Evolutionary conservation across 2,113 vertebrate genomes (phyloP), one percentile per base, ranked within the genome.

Genomic region (Siniperca chuatsi): DNA sequence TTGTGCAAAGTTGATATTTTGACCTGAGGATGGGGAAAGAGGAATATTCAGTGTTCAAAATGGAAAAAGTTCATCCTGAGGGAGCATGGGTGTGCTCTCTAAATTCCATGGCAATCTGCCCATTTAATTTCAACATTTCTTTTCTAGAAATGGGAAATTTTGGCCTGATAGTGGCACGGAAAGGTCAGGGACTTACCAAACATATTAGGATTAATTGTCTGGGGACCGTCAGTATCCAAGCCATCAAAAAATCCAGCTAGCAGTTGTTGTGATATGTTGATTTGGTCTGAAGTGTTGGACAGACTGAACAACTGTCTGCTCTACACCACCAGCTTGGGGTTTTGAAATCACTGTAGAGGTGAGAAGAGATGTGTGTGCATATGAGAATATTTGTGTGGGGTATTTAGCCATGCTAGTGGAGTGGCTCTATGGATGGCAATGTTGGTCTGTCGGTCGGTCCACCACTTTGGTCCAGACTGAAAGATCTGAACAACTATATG

Each of bases 1-100:
- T 75, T 60, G 18, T 25, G 64, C 52, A 50, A 71, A 70, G 9
- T 55, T 68, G 70, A 37, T 29, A 20, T 29, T 65, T 64, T 74
- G 71, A 68, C 54, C 7, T 6, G 1, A 8, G 18, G 10, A 40
- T 79, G 21, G 33, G 44, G 25, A 2, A 57, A 76, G 40, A 64
- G 20, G 42, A 64, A 68, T 16, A 67, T 15, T 79, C 3, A 9
- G 15, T 62, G 20, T 85, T 44, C 35, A 72, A 83, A 78, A 40
- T 54, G 46, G 42, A 60, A 78, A 65, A 40, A 13, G 6, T 25
- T 64, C 13, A 20, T 42, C 44, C 37, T 79, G 12, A 23, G 75
- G 42, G 21, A 84, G 33, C 8, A 50, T 29, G 29, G 25, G 46
- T 62, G 21, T 54, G 25, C 48, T 78, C 57, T 78, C 44, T 18